These are phyloP conservation scores for Burhinus oedicnemus DNA, from an alignment of 2,113 vertebrate genomes.

Conservation along the genomic window DNA sequence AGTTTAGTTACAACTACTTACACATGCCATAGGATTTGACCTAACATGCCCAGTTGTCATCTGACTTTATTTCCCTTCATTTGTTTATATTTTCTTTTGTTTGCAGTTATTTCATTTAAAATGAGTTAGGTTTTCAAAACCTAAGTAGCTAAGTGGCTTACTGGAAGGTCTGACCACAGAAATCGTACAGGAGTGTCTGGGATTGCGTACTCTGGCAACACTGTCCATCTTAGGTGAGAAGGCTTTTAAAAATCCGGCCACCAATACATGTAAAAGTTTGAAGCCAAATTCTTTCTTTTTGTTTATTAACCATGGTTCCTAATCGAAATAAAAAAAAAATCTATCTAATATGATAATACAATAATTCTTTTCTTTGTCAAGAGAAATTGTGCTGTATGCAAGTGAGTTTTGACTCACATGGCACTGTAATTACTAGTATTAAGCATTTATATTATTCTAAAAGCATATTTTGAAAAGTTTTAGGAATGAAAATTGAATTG, in stretches of 20 bases:
- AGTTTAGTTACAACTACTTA: not conserved
- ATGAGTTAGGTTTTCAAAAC: not conserved
- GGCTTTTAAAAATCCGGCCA: not conserved
- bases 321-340: not conserved
- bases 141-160: not conserved
- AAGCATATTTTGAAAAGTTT: not conserved
- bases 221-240: not conserved
- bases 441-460: not conserved
- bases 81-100: not conserved
- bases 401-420: not conserved
- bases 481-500: not conserved
- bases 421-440: not conserved
- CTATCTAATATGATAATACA: not conserved
- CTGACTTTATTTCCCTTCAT: not conserved
- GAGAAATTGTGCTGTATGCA: not conserved
- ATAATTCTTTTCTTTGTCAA: not conserved
- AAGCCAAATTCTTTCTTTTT: not conserved
- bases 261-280: not conserved
- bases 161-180: not conserved
- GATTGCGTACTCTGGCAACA: not conserved
- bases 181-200: not conserved
- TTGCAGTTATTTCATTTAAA: not conserved
- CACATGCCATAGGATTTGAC: not conserved
- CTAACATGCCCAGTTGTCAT: not conserved
- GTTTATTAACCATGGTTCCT: not conserved